These are phyloP conservation scores for Zaprionus taronus DNA, from an alignment of 1,140 invertebrate genomes.

Conservation along the genomic window DNA sequence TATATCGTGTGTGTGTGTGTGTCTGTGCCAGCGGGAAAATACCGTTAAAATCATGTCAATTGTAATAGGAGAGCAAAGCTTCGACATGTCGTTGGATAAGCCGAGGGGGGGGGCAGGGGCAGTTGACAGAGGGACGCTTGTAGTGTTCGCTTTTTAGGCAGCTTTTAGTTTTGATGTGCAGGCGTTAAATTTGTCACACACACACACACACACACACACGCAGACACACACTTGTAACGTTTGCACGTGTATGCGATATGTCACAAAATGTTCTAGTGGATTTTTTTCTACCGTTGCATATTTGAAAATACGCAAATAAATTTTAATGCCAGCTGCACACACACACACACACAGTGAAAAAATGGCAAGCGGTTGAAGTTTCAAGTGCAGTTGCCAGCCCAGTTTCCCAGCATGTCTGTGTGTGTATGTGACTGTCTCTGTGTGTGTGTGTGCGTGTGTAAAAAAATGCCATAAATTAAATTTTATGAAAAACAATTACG, in stretches of 20 bases:
- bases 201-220: constrained; percentile 22
- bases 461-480: constrained; percentile 82
- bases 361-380: constrained; percentile 47
- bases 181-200: constrained; percentile 76
- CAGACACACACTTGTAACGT: background rate
- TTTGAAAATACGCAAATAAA: constrained; percentile 71
- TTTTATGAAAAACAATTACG: constrained; percentile 83
- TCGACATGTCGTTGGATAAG: constrained; percentile 54
- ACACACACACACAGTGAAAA: constrained; percentile 33
- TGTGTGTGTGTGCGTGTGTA: constrained; percentile 37
- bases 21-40: constrained; percentile 13
- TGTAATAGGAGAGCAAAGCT: constrained; percentile 58
- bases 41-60: constrained; percentile 70
- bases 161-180: constrained; percentile 69
- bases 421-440: constrained; percentile 7
- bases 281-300: constrained; percentile 45
- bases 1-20: background rate
- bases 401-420: background rate
- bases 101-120: constrained; percentile 1
- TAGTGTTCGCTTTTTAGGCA: constrained; percentile 42
- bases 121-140: background rate
- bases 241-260: constrained; percentile 21
- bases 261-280: constrained; percentile 38
- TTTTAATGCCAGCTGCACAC: constrained; percentile 67
- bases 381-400: constrained; percentile 43